These are phyloP conservation scores for Luperina nickerlii DNA, from an alignment of 2,888 invertebrate species.

Conservation along the genomic window DNA sequence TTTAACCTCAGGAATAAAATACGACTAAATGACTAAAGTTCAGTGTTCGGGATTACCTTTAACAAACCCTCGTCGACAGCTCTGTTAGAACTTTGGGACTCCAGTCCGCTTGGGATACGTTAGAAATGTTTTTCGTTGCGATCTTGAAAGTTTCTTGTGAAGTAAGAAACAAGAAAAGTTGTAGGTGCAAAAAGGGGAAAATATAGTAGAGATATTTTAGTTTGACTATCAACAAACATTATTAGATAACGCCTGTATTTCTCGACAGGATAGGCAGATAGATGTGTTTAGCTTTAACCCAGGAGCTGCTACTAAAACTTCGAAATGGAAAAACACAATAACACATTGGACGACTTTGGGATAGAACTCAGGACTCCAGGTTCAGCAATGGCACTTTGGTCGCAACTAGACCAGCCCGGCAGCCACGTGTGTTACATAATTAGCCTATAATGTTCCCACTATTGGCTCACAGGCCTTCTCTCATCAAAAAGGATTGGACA, in stretches of 20 bases:
- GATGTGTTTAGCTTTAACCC: neutral
- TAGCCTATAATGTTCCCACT: too few relatives aligned
- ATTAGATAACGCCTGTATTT: neutral
- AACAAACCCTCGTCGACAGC: conserved; percentile 4
- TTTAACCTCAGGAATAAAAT: neutral
- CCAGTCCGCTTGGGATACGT: conserved; percentile 27
- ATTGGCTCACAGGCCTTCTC: too few relatives aligned
- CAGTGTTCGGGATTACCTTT: neutral
- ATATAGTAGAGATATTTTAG: neutral
- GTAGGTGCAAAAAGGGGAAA: conserved; percentile 14
- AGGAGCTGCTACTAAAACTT: neutral
- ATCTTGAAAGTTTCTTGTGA: conserved; percentile 18
- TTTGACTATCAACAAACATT: conserved; percentile 1
- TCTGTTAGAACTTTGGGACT: conserved; percentile 28
- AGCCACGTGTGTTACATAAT: neutral
- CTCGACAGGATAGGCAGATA: neutral
- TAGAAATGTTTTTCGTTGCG: conserved; percentile 16
- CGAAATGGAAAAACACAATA: neutral
- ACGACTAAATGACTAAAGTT: neutral
- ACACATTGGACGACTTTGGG: too few relatives aligned
- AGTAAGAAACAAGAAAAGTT: conserved; percentile 32
- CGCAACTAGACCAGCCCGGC: too few relatives aligned
- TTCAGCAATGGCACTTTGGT: too few relatives aligned
- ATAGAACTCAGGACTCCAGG: neutral
- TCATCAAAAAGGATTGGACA: too few relatives aligned